Evolutionary conservation across 2,888 invertebrate genomes (phyloP).

Genomic region (Nyleta sp.): DNA sequence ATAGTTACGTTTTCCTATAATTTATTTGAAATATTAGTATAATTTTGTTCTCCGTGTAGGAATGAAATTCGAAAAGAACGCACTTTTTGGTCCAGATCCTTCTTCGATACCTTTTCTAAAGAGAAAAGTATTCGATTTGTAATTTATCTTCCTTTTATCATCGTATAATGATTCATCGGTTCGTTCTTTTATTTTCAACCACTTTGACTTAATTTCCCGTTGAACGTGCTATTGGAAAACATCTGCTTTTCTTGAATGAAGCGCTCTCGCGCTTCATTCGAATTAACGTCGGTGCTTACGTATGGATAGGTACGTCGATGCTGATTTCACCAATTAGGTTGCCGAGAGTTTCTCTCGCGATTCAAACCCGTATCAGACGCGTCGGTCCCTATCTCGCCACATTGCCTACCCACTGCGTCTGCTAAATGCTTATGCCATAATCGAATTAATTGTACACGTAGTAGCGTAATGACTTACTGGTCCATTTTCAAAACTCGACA

Average conservation of each 20-base stretch:
- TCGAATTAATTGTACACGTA: background rate
- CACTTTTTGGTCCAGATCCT: no score
- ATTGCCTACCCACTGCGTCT: background rate
- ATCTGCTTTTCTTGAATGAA: slow-evolving; percentile 15
- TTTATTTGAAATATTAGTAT: no score
- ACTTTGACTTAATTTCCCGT: background rate
- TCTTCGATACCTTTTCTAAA: no score
- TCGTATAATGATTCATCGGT: slow-evolving; percentile 82
- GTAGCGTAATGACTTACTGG: background rate
- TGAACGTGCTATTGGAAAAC: slow-evolving; percentile 4
- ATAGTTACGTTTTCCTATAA: no score
- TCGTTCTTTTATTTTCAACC: no score
- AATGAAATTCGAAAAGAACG: no score
- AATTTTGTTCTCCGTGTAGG: slow-evolving; percentile 95
- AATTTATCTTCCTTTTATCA: no score
- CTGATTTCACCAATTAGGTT: slow-evolving; percentile 41
- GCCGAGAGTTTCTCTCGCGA: slow-evolving; percentile 29
- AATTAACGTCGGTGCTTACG: slow-evolving; percentile 13
- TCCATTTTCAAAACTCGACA: background rate
- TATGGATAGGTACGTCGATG: slow-evolving; percentile 35
- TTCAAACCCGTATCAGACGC: background rate
- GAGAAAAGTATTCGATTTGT: no score
- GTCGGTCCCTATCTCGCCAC: background rate
- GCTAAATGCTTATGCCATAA: no score
- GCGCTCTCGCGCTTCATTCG: background rate